phyloP scores from a whole-genome alignment of 2,113 vertebrate species.

The Atractosteus spatula region DNA sequence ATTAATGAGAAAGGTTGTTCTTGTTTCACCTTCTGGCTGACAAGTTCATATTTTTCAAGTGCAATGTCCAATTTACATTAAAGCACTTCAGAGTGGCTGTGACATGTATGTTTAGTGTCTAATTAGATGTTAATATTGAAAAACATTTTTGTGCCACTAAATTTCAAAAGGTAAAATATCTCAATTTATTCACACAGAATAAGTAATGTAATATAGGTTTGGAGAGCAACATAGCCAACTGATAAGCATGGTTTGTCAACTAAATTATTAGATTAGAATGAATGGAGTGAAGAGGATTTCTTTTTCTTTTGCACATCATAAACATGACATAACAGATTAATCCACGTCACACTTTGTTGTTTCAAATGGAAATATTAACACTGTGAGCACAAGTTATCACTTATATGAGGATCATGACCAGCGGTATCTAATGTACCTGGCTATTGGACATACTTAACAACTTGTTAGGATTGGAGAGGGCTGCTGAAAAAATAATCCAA shows the following conservation, averaged over 20 bases:
- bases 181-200: neutral
- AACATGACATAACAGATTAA: neutral
- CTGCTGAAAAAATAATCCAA: conserved; percentile 67
- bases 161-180: neutral
- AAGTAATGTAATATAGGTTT: neutral
- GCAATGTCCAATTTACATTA: too few relatives aligned
- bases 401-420: conserved; percentile 27
- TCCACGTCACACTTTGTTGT: neutral
- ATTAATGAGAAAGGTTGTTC: too few relatives aligned
- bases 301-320: neutral
- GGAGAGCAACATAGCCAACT: neutral
- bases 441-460: conserved; percentile 58
- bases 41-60: too few relatives aligned
- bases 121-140: too few relatives aligned
- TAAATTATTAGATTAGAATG: conserved; percentile 6
- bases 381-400: conserved; percentile 21
- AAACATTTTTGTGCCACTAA: too few relatives aligned
- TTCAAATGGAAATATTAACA: neutral
- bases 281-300: neutral
- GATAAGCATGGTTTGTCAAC: neutral
- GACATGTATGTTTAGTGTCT: too few relatives aligned
- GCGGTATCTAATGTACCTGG: conserved; percentile 48
- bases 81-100: too few relatives aligned
- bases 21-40: too few relatives aligned
- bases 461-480: conserved; percentile 70